These are phyloP conservation scores for Drosophila helvetica DNA, from an alignment of 2,888 invertebrate species.

Conservation along the genomic window DNA sequence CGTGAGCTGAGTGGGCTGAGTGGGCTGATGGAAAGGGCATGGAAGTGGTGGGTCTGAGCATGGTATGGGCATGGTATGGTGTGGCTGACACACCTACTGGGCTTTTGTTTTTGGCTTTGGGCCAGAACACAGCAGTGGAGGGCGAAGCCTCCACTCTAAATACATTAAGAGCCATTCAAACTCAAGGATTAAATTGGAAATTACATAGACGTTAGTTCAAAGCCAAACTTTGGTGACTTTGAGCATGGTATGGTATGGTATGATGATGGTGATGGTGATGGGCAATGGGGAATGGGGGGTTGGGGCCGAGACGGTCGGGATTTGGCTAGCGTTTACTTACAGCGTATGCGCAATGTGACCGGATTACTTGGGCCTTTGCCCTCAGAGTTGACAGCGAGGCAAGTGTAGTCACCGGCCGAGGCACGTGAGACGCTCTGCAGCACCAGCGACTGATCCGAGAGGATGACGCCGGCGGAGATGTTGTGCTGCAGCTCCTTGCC, in stretches of 20 bases:
- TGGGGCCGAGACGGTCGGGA: slow-evolving; percentile 17
- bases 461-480: slow-evolving; percentile 91
- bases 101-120: slow-evolving; percentile 58
- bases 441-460: slow-evolving; percentile 94
- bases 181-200: slow-evolving; percentile 80
- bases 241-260: slow-evolving; percentile 2
- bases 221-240: slow-evolving; percentile 64
- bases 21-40: neutral
- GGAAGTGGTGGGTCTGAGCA: neutral
- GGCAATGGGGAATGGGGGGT: neutral
- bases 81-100: slow-evolving; percentile 40
- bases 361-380: slow-evolving; percentile 91
- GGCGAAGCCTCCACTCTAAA: slow-evolving; percentile 39
- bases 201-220: slow-evolving; percentile 68
- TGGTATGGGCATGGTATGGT: slow-evolving; percentile 3
- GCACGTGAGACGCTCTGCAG: slow-evolving; percentile 92
- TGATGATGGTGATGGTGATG: neutral
- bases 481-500: slow-evolving; percentile 93
- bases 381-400: slow-evolving; percentile 93
- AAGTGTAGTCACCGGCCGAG: slow-evolving; percentile 94
- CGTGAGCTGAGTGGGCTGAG: slow-evolving; percentile 35
- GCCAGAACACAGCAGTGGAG: slow-evolving; percentile 53
- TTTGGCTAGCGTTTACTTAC: slow-evolving; percentile 85
- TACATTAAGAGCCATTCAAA: slow-evolving; percentile 75
- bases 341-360: slow-evolving; percentile 88